These are phyloP conservation scores for Heliconius ismenius DNA, from an alignment of 2,888 invertebrate species.

Conservation along the genomic window DNA sequence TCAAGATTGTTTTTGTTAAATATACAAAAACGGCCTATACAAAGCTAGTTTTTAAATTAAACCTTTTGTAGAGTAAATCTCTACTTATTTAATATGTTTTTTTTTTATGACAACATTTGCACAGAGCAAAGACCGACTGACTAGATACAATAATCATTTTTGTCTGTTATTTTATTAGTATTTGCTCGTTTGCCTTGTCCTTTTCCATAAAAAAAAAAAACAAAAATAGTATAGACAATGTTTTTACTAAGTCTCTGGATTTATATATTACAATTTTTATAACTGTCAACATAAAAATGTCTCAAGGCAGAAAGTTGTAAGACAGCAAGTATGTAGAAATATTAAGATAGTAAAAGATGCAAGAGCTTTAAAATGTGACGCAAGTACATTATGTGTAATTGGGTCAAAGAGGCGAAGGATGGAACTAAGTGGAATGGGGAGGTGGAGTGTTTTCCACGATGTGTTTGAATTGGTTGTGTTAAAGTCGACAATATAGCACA, in stretches of 20 bases:
- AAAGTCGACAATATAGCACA: constrained; percentile 71
- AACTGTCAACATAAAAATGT: neutral
- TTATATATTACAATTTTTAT: constrained; percentile 5
- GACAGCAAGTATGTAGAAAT: constrained; percentile 1
- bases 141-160: neutral
- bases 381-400: constrained; percentile 60
- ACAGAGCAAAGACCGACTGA: neutral
- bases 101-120: neutral
- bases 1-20: constrained; percentile 62
- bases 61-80: neutral
- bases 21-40: constrained; percentile 54
- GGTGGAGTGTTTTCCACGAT: constrained; percentile 61
- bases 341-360: constrained; percentile 22
- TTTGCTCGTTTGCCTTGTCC: too few species aligned
- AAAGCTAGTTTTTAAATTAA: constrained; percentile 21
- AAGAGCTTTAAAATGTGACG: constrained; percentile 39
- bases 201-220: too few species aligned
- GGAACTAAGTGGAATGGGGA: constrained; percentile 57
- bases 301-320: neutral
- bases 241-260: neutral
- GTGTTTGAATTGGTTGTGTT: constrained; percentile 70
- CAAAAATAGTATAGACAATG: too few species aligned
- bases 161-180: neutral
- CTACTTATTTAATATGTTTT: neutral
- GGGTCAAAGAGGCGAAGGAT: constrained; percentile 72